A percentile compares a stretch with the other conserved stretches of the same genome.
phyloP scores from a whole-genome alignment of 1,140 invertebrate genomes.

The Trachymyrmex cornetzi region DNA sequence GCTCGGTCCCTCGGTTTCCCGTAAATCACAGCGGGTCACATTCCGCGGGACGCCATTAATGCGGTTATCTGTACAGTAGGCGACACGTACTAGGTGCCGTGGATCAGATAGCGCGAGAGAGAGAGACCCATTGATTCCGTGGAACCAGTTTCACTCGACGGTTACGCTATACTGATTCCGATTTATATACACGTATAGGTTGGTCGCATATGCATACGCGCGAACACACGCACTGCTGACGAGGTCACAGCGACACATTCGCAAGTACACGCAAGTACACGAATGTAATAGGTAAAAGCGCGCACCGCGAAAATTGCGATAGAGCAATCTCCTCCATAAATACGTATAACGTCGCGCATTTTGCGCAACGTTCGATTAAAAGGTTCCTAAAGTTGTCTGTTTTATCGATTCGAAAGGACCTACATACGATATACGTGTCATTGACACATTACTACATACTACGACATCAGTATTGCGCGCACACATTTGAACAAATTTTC shows the following conservation, averaged over 20 bases:
- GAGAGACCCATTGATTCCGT: slow-evolving; percentile 72
- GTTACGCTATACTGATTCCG: slow-evolving; percentile 70
- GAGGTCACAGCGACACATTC: slow-evolving; percentile 48
- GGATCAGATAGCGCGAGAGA: slow-evolving; percentile 67
- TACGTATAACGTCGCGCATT: not conserved
- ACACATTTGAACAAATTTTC: no score
- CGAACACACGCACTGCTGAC: not conserved
- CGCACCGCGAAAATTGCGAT: slow-evolving; percentile 16
- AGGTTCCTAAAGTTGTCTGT: no score
- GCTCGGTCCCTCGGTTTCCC: slow-evolving; percentile 56
- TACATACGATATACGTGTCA: no score
- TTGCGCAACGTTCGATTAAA: slow-evolving; percentile 1
- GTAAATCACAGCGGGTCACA: slow-evolving; percentile 71
- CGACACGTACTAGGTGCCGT: slow-evolving; percentile 71
- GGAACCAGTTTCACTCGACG: slow-evolving; percentile 73
- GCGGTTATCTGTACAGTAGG: slow-evolving; percentile 74
- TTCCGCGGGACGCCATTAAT: slow-evolving; percentile 72
- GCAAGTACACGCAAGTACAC: slow-evolving; percentile 15
- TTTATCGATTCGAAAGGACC: no score
- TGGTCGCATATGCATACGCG: not conserved
- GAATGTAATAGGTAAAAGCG: slow-evolving; percentile 46
- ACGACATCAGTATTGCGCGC: no score
- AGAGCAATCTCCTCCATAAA: slow-evolving; percentile 11
- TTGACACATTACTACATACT: no score
- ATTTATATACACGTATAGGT: slow-evolving; percentile 44